Evolutionary conservation across 2,797 vertebrate species (phyloP).

Genomic region (Microctenopoma lineatum): DNA sequence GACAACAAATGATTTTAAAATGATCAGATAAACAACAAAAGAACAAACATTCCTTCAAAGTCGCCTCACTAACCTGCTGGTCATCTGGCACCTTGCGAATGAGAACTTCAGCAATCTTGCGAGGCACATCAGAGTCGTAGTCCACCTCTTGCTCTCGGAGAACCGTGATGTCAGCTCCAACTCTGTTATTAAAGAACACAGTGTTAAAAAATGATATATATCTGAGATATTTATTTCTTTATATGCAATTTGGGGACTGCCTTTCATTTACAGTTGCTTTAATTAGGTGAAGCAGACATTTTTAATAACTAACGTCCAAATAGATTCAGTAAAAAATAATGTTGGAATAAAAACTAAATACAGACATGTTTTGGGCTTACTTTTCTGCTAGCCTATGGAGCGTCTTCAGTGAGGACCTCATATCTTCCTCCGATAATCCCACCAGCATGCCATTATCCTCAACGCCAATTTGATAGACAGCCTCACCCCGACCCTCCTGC

Average conservation of each 20-base stretch:
- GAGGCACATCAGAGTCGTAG: slow-evolving; percentile 88
- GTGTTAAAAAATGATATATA: neutral
- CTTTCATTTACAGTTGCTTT: neutral
- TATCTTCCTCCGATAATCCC: slow-evolving; percentile 93
- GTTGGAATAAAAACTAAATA: neutral
- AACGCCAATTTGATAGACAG: slow-evolving; percentile 97
- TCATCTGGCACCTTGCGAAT: slow-evolving; percentile 98
- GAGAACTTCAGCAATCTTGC: slow-evolving; percentile 94
- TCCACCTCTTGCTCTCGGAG: slow-evolving; percentile 93
- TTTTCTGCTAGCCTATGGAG: slow-evolving; percentile 96
- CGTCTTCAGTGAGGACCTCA: slow-evolving; percentile 94
- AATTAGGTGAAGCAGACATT: neutral
- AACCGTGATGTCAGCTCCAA: slow-evolving; percentile 95
- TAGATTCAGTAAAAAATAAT: neutral
- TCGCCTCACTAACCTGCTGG: slow-evolving; percentile 88
- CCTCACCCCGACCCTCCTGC: slow-evolving; percentile 96
- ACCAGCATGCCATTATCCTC: slow-evolving; percentile 97
- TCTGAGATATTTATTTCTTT: neutral
- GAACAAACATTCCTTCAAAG: neutral
- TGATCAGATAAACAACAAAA: neutral
- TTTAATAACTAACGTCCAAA: neutral
- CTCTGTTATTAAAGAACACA: slow-evolving; percentile 77
- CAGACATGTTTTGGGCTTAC: slow-evolving; percentile 72
- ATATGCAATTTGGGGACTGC: neutral
- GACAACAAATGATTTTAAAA: neutral